phyloP scores from a whole-genome alignment of 2,888 invertebrate species.

The Scotopteryx bipunctaria region DNA sequence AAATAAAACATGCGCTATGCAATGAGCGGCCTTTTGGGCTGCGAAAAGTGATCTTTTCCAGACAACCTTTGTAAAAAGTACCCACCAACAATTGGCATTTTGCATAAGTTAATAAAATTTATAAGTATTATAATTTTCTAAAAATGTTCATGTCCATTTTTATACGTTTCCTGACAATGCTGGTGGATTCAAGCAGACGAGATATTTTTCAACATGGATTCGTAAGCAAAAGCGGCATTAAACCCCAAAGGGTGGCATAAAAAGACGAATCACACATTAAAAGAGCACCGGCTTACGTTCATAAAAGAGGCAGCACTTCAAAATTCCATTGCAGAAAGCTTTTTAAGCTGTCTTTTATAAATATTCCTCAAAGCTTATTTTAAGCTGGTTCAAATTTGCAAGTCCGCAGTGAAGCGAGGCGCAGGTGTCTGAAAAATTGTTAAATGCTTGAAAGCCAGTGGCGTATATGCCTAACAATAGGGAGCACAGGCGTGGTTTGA shows the following conservation, averaged over 20 bases:
- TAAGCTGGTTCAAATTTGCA: slow-evolving; percentile 33
- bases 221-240: slow-evolving; percentile 9
- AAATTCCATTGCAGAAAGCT: slow-evolving; percentile 33
- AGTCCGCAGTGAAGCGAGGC: slow-evolving; percentile 20
- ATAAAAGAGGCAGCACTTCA: slow-evolving; percentile 29
- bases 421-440: slow-evolving; percentile 27
- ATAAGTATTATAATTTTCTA: too few species aligned
- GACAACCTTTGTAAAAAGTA: too few species aligned
- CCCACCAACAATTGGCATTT: too few species aligned
- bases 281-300: slow-evolving; percentile 21
- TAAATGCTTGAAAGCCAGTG: slow-evolving; percentile 13
- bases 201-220: neutral
- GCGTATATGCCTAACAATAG: slow-evolving; percentile 23
- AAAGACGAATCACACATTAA: slow-evolving; percentile 27
- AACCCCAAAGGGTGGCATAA: slow-evolving; percentile 7
- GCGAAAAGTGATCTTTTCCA: too few species aligned
- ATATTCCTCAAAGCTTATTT: slow-evolving; percentile 26
- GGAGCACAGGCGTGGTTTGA: slow-evolving; percentile 13
- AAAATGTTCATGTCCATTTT: too few species aligned
- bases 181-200: neutral
- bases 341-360: slow-evolving; percentile 30
- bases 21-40: too few species aligned
- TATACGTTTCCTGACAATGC: neutral
- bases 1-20: too few species aligned
- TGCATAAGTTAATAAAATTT: too few species aligned